Evolutionary conservation across 2,113 vertebrate genomes (phyloP).

Genomic region (Heteronetta atricapilla): DNA sequence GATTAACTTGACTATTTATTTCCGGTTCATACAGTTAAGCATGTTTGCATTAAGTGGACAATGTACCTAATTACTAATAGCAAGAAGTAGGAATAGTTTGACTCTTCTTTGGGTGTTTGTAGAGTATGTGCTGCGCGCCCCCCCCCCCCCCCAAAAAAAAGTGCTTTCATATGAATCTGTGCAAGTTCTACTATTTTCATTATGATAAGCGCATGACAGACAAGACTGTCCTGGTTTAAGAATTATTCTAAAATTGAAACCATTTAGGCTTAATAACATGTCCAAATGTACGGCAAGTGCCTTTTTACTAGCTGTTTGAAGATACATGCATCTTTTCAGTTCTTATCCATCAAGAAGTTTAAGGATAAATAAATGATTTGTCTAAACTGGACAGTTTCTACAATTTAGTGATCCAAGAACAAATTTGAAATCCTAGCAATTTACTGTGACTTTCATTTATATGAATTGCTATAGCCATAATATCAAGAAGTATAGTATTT

Average conservation of each 20-base stretch:
- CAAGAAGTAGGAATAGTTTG: neutral
- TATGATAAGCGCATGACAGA: neutral
- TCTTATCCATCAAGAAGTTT: neutral
- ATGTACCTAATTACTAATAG: neutral
- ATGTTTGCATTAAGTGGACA: neutral
- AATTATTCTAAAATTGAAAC: neutral
- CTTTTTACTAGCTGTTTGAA: neutral
- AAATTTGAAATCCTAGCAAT: neutral
- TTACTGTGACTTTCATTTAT: neutral
- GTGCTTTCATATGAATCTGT: neutral
- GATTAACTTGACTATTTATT: conserved; percentile 31
- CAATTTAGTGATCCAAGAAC: neutral
- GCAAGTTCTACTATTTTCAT: neutral
- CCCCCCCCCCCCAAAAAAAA: too few relatives aligned
- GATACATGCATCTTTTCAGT: neutral
- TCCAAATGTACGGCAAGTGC: neutral
- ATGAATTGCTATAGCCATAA: neutral
- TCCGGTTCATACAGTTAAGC: neutral
- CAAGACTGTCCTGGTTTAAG: neutral
- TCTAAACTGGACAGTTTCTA: neutral
- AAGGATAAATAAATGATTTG: neutral
- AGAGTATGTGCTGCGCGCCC: too few relatives aligned
- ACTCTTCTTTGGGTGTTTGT: neutral
- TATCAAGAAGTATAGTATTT: neutral
- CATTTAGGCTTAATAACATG: neutral